Evolutionary conservation across 2,113 vertebrate genomes (phyloP).

Genomic region (Phalacrocorax carbo): DNA sequence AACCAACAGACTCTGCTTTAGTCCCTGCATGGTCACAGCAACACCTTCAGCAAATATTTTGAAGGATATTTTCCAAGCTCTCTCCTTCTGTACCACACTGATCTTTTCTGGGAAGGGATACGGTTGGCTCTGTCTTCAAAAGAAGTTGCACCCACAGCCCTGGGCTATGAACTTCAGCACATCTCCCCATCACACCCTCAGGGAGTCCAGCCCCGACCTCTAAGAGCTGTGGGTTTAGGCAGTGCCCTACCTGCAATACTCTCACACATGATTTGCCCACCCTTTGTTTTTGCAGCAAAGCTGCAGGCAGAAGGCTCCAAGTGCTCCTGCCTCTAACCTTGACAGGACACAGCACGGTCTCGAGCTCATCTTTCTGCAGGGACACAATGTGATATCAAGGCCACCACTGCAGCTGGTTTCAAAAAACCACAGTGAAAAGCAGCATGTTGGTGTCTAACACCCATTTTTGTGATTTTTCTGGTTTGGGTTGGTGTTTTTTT

Average conservation of each 20-base stretch:
- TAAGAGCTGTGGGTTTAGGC: neutral
- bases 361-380: neutral
- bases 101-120: constrained; percentile 18
- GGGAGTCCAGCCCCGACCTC: neutral
- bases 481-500: neutral
- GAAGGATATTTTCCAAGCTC: constrained; percentile 11
- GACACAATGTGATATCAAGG: neutral
- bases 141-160: neutral
- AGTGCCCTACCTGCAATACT: neutral
- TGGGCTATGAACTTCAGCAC: neutral
- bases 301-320: neutral
- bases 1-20: constrained; percentile 16
- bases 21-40: constrained; percentile 10
- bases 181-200: neutral
- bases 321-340: neutral
- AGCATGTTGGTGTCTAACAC: neutral
- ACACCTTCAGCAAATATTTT: constrained; percentile 59
- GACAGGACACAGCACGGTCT: neutral
- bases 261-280: neutral
- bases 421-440: neutral
- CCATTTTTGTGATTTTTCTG: neutral
- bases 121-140: constrained; percentile 3
- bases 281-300: neutral
- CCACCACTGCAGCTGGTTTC: neutral
- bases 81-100: neutral